Conservation (phyloP, 2,888 invertebrate species). For the Dusona sp. region DNA sequence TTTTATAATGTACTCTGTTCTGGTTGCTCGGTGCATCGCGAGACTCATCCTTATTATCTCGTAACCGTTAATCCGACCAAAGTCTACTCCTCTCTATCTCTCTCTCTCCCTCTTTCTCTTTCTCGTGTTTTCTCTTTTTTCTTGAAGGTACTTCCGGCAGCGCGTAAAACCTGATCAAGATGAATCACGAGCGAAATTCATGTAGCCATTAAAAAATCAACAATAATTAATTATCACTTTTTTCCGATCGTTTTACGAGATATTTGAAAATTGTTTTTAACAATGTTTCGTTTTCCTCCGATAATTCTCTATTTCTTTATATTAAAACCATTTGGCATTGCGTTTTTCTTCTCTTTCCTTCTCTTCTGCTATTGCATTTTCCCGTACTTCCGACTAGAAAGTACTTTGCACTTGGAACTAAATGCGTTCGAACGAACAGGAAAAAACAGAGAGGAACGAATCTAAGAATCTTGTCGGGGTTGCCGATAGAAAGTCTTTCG, state of each 20-base stretch:
- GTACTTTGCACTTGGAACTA: constrained; percentile 52
- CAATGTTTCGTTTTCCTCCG: constrained; percentile 25
- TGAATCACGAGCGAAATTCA: constrained; percentile 49
- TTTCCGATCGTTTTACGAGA: background rate
- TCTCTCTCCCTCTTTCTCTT: constrained; percentile 29
- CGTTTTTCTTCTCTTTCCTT: background rate
- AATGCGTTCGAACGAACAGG: constrained; percentile 24
- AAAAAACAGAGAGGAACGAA: constrained; percentile 18
- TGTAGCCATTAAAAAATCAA: constrained; percentile 27
- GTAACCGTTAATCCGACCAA: constrained; percentile 71
- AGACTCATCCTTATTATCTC: constrained; percentile 73
- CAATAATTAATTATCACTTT: constrained; percentile 31
- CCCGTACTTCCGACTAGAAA: constrained; percentile 54
- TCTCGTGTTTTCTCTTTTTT: constrained; percentile 63
- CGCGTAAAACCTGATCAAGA: constrained; percentile 49
- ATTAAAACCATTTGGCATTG: constrained; percentile 45
- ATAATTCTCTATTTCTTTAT: constrained; percentile 13
- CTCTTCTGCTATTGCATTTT: background rate
- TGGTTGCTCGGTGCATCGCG: constrained; percentile 65
- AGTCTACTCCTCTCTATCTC: constrained; percentile 46
- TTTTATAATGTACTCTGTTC: constrained; percentile 39
- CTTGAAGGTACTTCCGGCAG: constrained; percentile 68
- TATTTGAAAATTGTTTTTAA: constrained; percentile 7
- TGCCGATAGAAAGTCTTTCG: constrained; percentile 58
- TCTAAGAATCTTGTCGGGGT: constrained; percentile 12